A percentile compares a stretch with the other conserved stretches of the same genome.
These are phyloP conservation scores for Barbus barbus DNA, from an alignment of 2,113 vertebrate genomes.

Conservation along the genomic window DNA sequence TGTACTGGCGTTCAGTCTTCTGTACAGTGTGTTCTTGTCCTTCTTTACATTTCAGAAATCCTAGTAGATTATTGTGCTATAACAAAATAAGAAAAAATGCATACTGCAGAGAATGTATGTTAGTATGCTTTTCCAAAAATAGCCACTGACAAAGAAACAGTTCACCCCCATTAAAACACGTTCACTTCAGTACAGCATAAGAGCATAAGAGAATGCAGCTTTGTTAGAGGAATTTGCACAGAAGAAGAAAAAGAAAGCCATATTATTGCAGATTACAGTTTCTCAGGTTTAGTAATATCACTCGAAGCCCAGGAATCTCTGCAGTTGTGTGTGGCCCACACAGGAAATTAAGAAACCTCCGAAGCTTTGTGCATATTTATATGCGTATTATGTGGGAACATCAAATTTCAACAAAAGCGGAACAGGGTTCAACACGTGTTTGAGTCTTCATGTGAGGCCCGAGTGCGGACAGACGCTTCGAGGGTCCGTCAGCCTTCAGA, in stretches of 20 bases:
- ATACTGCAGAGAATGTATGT: not conserved
- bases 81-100: no score
- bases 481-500: slow-evolving; percentile 48
- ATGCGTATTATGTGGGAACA: slow-evolving; percentile 76
- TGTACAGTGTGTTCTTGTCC: no score
- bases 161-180: not conserved
- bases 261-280: slow-evolving; percentile 61
- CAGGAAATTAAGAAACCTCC: slow-evolving; percentile 83
- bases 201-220: not conserved
- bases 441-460: slow-evolving; percentile 41
- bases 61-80: no score
- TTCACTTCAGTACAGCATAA: not conserved
- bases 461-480: slow-evolving; percentile 51
- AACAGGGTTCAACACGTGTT: slow-evolving; percentile 69
- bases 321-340: slow-evolving; percentile 75
- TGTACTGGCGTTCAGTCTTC: no score
- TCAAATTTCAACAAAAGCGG: slow-evolving; percentile 74
- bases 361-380: slow-evolving; percentile 78
- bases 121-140: not conserved
- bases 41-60: no score
- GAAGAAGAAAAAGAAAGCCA: slow-evolving; percentile 48
- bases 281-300: slow-evolving; percentile 59
- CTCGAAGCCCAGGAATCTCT: slow-evolving; percentile 60
- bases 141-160: not conserved
- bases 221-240: not conserved